Conservation (phyloP, 2,797 vertebrate species). For the Kryptopterus vitreolus region DNA sequence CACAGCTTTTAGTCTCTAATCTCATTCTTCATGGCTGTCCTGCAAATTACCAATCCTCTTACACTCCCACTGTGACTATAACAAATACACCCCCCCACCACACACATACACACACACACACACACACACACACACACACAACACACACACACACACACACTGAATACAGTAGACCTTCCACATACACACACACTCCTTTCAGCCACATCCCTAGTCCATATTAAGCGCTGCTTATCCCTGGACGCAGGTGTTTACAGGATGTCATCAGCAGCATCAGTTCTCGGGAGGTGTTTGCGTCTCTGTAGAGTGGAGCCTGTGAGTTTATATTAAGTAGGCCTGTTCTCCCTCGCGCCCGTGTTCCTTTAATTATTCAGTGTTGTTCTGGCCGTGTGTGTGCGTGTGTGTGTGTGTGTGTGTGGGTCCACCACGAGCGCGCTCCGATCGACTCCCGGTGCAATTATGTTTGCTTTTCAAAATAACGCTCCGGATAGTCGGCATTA, state of each 20-base stretch:
- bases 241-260: conserved; percentile 37
- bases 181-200: neutral
- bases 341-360: conserved; percentile 2
- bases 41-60: conserved; percentile 55
- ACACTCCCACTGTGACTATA: conserved; percentile 50
- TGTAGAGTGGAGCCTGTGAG: conserved; percentile 30
- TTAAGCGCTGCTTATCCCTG: neutral
- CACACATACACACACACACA: conserved; percentile 7
- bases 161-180: neutral
- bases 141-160: too few species aligned
- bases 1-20: conserved; percentile 58
- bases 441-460: conserved; percentile 51
- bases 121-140: conserved; percentile 16
- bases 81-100: conserved; percentile 14
- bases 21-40: conserved; percentile 58
- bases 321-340: conserved; percentile 46
- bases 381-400: conserved; percentile 24
- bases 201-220: neutral
- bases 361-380: conserved; percentile 53
- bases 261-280: conserved; percentile 40
- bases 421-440: conserved; percentile 25
- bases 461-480: conserved; percentile 32
- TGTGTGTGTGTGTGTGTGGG: too few species aligned
- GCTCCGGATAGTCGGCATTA: conserved; percentile 41
- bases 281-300: conserved; percentile 40